Evolutionary conservation across 2,888 invertebrate species (phyloP), one percentile per base, ranked within the genome.

Genomic region (Ypsolopha sequella): DNA sequence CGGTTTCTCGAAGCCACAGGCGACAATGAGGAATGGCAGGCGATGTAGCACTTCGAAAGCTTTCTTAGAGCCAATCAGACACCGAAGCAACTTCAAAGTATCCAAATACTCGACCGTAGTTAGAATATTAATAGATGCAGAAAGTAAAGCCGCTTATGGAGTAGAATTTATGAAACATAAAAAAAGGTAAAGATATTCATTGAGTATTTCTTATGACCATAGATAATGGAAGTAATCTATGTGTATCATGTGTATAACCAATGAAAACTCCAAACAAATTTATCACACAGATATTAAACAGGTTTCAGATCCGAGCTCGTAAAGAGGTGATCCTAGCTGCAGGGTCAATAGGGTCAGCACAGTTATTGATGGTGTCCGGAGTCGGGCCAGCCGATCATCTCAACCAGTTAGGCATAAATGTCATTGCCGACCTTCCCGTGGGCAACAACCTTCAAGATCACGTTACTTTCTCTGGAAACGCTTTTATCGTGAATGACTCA

Each of bases 361-460:
- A 96, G 67, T 72, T 97, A 4, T 73, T 97, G 46, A 93, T 96
- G 94, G 71, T 96, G 10, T 95, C 95, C 0, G 96, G 96, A 9
- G 81, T 96, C 35, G 94, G 94, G 0, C 93, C 94, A 0, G 75
- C 68, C 36, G 79, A 89, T 0, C 90, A 93, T 63, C 75, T 94
- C 6, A 62, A 73, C 14, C 76, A 88, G 36, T 64, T 90, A 7
- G 87, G 87, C 3, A 92, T 95, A 50, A 70, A 87, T 0, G 87
- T 91, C 1, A 64, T 93, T 38, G 85, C 89, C 56, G 89, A 95
- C 66, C 82, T 93, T 1, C 91, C 90, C 2, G 95, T 95, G 0
- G 95, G 95, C 7, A 89, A 90, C 63, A 95, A 95, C 73, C 87
- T 95, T 0, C 95, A 94, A 71, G 95, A 95, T 70, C 95, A 95